A percentile compares a stretch with the other conserved stretches of the same genome.
Evolutionary conservation across 1,140 invertebrate genomes (phyloP).

Genomic region (Ostrea edulis): DNA sequence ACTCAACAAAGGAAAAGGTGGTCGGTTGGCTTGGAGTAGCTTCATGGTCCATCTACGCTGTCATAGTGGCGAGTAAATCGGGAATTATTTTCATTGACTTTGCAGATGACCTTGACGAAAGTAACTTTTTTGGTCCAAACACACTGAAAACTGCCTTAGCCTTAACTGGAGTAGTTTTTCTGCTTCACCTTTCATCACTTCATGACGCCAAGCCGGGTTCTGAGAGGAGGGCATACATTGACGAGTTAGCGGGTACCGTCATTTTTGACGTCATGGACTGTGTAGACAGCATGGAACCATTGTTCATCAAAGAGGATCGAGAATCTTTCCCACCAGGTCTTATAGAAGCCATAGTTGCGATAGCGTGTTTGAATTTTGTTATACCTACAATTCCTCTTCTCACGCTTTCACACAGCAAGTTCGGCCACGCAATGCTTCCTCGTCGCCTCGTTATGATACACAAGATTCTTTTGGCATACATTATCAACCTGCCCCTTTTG

Average conservation of each 20-base stretch:
- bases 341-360: constrained; percentile 79
- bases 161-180: constrained; percentile 81
- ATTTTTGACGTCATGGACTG: constrained; percentile 83
- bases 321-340: constrained; percentile 76
- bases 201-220: constrained; percentile 80
- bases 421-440: constrained; percentile 66
- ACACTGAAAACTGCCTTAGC: constrained; percentile 81
- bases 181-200: constrained; percentile 82
- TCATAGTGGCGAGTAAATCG: constrained; percentile 80
- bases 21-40: constrained; percentile 20
- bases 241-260: constrained; percentile 67
- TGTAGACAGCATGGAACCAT: constrained; percentile 79
- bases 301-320: constrained; percentile 73
- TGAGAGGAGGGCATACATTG: constrained; percentile 79
- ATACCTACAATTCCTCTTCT: constrained; percentile 82
- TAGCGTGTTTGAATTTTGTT: constrained; percentile 82
- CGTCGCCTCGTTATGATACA: constrained; percentile 77
- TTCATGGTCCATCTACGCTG: constrained; percentile 81
- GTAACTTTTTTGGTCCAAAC: constrained; percentile 81
- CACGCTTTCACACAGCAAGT: constrained; percentile 79
- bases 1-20: background rate
- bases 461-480: constrained; percentile 78
- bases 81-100: constrained; percentile 77
- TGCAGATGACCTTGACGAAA: constrained; percentile 69
- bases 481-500: constrained; percentile 83